Conservation (phyloP, 2,797 vertebrate species). For the Lithobates sylvaticus region DNA sequence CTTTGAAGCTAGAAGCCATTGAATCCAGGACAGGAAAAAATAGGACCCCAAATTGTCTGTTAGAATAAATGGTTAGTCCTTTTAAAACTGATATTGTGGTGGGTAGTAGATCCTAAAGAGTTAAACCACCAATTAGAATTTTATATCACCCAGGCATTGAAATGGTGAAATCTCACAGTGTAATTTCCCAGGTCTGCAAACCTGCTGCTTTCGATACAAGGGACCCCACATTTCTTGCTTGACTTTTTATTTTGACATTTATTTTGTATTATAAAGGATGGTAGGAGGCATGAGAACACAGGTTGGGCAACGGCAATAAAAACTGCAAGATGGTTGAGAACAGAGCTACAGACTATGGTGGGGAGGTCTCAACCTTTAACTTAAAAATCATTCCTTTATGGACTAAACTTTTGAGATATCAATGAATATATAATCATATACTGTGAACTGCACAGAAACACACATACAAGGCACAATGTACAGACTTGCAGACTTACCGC, state of each 20-base stretch:
- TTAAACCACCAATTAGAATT: not conserved
- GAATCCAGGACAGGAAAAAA: not conserved
- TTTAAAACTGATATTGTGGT: not conserved
- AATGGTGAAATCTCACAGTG: not conserved
- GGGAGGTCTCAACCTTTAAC: not conserved
- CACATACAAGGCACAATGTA: not conserved
- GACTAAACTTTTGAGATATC: not conserved
- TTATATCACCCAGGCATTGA: not conserved
- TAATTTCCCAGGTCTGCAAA: not conserved
- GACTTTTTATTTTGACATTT: too few relatives aligned
- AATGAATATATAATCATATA: not conserved
- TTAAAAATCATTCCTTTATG: not conserved
- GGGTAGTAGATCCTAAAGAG: not conserved
- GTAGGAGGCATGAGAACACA: not conserved
- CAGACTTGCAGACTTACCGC: too few relatives aligned
- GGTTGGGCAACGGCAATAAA: not conserved
- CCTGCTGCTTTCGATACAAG: not conserved
- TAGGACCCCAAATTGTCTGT: not conserved
- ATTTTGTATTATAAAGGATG: not conserved
- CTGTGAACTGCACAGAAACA: not conserved
- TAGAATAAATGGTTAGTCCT: not conserved
- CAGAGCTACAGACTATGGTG: not conserved
- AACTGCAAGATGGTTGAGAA: not conserved
- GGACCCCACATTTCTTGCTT: too few relatives aligned
- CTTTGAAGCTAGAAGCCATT: not conserved